Percentiles rank a stretch among this genome's conserved stretches.
These are phyloP conservation scores for Phenganax stokvisi DNA, from an alignment of 92 coral and sea anemone species.

Conservation along the genomic window DNA sequence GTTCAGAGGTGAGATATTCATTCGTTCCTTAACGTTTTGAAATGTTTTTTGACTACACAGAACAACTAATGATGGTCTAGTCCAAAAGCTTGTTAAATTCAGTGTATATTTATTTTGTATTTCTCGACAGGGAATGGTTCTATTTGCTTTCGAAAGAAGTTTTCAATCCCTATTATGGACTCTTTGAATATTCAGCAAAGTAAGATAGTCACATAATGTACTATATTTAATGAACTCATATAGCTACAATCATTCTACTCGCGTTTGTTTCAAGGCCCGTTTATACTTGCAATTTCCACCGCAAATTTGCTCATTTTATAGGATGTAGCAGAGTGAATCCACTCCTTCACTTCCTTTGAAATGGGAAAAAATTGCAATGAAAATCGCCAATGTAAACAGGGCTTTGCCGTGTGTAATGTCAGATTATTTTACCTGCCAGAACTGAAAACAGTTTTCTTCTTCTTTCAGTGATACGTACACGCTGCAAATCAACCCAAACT, in stretches of 20 bases:
- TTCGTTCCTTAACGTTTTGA: not conserved
- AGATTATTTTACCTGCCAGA: not conserved
- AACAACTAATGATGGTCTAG: too few relatives aligned
- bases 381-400: too few relatives aligned
- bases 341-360: too few relatives aligned
- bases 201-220: constrained; percentile 16
- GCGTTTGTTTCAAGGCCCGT: too few relatives aligned
- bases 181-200: constrained; percentile 98
- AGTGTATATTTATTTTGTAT: not conserved
- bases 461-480: constrained; percentile 86
- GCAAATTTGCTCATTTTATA: too few relatives aligned
- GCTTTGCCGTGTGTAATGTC: too few relatives aligned
- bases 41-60: not conserved
- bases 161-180: constrained; percentile 93
- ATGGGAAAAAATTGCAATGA: too few relatives aligned
- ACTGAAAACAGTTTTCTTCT: not conserved
- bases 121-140: constrained; percentile 79
- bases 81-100: not conserved
- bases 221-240: not conserved
- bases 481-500: constrained; percentile 93
- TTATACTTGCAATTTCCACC: too few relatives aligned
- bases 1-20: constrained; percentile 63
- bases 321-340: too few relatives aligned
- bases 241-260: too few relatives aligned
- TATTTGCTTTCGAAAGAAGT: constrained; percentile 92